phyloP scores from a whole-genome alignment of 2,888 invertebrate species.

The Blomia tropicalis region DNA sequence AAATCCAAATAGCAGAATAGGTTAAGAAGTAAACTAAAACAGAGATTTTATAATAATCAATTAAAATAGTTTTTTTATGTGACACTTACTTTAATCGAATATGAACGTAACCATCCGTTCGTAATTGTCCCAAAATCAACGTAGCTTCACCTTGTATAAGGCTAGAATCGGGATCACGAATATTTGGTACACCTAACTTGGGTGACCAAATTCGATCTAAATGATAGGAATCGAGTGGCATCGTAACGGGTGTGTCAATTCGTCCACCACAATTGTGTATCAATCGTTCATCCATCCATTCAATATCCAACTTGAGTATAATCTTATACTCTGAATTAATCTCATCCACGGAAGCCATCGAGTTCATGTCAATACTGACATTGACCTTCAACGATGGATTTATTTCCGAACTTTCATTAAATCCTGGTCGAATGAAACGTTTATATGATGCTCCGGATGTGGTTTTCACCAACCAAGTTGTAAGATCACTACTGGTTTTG shows the following conservation, averaged over 20 bases:
- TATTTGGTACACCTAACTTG: conserved; percentile 7
- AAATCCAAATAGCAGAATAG: conserved; percentile 18
- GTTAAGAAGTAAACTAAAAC: conserved; percentile 14
- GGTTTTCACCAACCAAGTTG: conserved; percentile 1
- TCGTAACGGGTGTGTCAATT: not conserved
- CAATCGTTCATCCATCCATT: conserved; percentile 18
- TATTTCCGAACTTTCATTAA: not conserved
- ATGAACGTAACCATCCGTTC: conserved; percentile 19
- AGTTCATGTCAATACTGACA: conserved; percentile 18
- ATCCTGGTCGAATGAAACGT: not conserved
- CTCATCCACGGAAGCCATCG: conserved; percentile 7
- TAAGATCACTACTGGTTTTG: conserved; percentile 2
- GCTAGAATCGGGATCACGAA: conserved; percentile 11
- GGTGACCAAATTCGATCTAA: conserved; percentile 17
- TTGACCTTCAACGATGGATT: conserved; percentile 13
- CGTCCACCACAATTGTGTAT: not conserved
- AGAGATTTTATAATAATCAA: not conserved
- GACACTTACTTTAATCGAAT: conserved; percentile 1
- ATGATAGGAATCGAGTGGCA: not conserved
- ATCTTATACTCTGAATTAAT: conserved; percentile 16
- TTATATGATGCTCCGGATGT: not conserved
- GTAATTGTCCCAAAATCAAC: not conserved
- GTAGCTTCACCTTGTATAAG: not conserved
- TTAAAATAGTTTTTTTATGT: not conserved
- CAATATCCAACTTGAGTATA: conserved; percentile 16